phyloP scores from a whole-genome alignment of 2,888 invertebrate genomes.

The Metellina segmentata region DNA sequence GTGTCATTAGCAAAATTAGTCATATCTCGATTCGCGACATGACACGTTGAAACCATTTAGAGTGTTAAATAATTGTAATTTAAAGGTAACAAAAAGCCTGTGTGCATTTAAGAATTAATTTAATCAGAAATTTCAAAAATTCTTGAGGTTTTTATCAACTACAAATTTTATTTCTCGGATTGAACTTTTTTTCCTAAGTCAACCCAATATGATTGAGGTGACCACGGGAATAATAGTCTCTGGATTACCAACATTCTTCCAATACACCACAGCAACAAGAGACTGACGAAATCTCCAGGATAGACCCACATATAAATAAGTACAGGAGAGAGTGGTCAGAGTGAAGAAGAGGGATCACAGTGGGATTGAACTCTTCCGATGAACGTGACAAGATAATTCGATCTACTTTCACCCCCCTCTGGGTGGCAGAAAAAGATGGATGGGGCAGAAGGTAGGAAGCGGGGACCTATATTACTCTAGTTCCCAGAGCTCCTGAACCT shows the following conservation, averaged over 20 bases:
- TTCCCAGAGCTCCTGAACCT: neutral
- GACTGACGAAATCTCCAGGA: neutral
- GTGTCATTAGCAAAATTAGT: too few relatives aligned
- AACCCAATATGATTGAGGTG: too few relatives aligned
- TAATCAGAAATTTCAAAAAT: neutral
- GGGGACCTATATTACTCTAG: neutral
- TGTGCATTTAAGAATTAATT: neutral
- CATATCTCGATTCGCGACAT: too few relatives aligned
- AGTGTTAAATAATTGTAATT: too few relatives aligned
- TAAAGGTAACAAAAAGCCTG: neutral
- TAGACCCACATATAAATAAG: neutral
- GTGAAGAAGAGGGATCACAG: neutral
- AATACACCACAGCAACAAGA: neutral
- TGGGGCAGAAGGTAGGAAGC: neutral
- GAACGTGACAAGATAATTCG: constrained; percentile 22
- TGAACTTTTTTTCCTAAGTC: too few relatives aligned
- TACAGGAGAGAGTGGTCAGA: neutral
- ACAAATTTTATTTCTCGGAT: too few relatives aligned
- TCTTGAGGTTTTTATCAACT: too few relatives aligned
- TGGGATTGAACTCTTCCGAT: neutral
- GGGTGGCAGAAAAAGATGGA: neutral
- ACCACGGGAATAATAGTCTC: too few relatives aligned
- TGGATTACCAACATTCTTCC: neutral
- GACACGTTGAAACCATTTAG: too few relatives aligned
- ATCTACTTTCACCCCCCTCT: neutral